Base-by-base conservation (phyloP, 2,113 vertebrate species). In the Syngnathus floridae region DNA sequence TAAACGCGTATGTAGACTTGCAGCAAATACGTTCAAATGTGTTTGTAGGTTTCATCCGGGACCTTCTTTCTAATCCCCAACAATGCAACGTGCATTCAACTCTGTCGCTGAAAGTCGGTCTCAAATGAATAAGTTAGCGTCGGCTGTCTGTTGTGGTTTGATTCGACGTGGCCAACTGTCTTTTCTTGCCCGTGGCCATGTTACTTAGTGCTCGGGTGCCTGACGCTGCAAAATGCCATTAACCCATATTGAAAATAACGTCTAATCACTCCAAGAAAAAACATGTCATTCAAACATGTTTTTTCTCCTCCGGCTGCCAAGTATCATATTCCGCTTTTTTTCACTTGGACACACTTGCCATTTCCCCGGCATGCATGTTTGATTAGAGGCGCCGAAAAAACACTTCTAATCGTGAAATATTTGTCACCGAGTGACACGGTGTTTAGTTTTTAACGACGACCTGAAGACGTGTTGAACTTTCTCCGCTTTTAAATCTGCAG, bases 351-450 rank as follows among this genome's bases (percentile, higher is more conserved):
- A 48, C 60, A 14, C 10, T 54, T 35, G 31, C 68, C 41, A 74
- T 77, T 73, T 75, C 61, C 61, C 52, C 65, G 75, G 60, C 76
- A 74, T 81, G 68, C 85, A 86, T 85, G 84, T 70, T 56, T 61
- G 83, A 88, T 88, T 84, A 85, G 86, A 56, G 26, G 26, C 54
- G 4, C 12, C 13, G 54, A 78, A 62, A 65, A 57, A 26, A 2
- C 22, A 17, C 2, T 81, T 89, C 87, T 89, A 72, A 84, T 90
- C 84, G 61, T 66, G 57, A 76, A 55, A 65, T 76, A 66, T 73
- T 86, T 77, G 86, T 90, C 86, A 88, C 82, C 74, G 54, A 77
- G 87, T 90, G 87, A 90, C 84, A 71, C 77, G 70, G 69, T 75
- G 60, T 71, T 76, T 73, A 71, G 71, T 64, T 78, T 80, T 66